Evolutionary conservation across 2,113 vertebrate genomes (phyloP), one percentile per base, ranked within the genome.

Genomic region (Erpornis zantholeuca): DNA sequence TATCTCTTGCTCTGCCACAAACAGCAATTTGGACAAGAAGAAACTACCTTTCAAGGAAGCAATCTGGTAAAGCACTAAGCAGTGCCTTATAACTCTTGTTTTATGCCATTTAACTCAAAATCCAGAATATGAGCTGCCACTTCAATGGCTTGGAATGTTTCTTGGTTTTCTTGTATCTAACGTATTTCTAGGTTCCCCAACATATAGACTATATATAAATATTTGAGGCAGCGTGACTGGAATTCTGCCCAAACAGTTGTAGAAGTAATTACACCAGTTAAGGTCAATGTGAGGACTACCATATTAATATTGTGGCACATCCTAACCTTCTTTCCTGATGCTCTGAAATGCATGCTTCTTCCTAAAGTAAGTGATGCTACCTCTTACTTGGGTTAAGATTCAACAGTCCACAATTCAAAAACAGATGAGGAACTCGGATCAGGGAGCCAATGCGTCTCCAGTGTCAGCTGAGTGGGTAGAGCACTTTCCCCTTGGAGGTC

Each of bases 161-260:
- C 76, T 65, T 31, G 10, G 11, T 35, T 90, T 73, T 52, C 47
- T 29, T 50, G 9, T 12, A 3, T 28, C 13, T 24, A 42, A 50
- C 0, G 0, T 15, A 27, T 38, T 79, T 59, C 68, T 56, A 54
- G 4, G 11, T 86, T 82, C 66, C n/a, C 9, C 1, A 1, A 22
- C 40, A 45, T 14, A 47, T 16, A 25, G 24, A 35, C 6, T 7
- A 21, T 9, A 31, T 42, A 35, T 6, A 64, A 60, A 57, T 73
- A 77, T 44, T 64, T 1, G 2, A 86, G 36, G 52, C 10, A 71
- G 12, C 0, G 0, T 33, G 7, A 5, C 60, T 83, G 66, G 36
- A 80, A 59, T 20, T 79, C 28, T 83, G 33, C 50, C 33, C 40
- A 40, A 79, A 31, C 5, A 27, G 2, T 27, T 31, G 12, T n/a